These are phyloP conservation scores for Tanaodytes sp. DNA, from an alignment of 2,888 invertebrate genomes.

Conservation along the genomic window DNA sequence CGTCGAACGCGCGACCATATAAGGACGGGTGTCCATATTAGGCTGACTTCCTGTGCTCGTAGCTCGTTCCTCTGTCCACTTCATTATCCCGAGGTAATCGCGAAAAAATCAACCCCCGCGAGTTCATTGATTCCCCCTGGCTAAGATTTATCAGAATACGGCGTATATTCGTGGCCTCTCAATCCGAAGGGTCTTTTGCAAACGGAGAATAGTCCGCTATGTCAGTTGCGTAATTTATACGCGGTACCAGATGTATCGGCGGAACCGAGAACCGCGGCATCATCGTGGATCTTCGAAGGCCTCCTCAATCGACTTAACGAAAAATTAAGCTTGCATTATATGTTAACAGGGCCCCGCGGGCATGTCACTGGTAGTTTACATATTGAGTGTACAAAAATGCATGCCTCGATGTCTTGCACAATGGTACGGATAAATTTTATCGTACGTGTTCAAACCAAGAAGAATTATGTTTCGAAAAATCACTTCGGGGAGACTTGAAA, in stretches of 20 bases:
- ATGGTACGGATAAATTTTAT: too few relatives aligned
- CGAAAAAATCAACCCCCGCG: slow-evolving; percentile 8
- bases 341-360: too few relatives aligned
- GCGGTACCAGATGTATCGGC: slow-evolving; percentile 17
- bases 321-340: too few relatives aligned
- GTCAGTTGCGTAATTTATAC: slow-evolving; percentile 37
- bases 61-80: slow-evolving; percentile 20
- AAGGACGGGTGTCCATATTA: slow-evolving; percentile 25
- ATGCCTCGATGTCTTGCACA: too few relatives aligned
- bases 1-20: slow-evolving; percentile 24
- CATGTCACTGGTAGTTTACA: too few relatives aligned
- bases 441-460: too few relatives aligned
- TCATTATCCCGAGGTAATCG: slow-evolving; percentile 22
- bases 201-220: slow-evolving; percentile 22
- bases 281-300: slow-evolving; percentile 40
- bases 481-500: too few relatives aligned
- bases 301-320: too few relatives aligned
- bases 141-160: slow-evolving; percentile 32
- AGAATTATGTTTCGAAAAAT: too few relatives aligned
- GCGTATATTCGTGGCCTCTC: slow-evolving; percentile 38
- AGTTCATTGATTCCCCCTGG: slow-evolving; percentile 27
- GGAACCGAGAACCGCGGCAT: slow-evolving; percentile 31
- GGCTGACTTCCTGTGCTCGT: slow-evolving; percentile 23
- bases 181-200: slow-evolving; percentile 23
- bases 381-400: too few relatives aligned